Percentiles rank a stretch among this genome's conserved stretches.
phyloP scores from a whole-genome alignment of 2,113 vertebrate species.

The Catagonus wagneri region DNA sequence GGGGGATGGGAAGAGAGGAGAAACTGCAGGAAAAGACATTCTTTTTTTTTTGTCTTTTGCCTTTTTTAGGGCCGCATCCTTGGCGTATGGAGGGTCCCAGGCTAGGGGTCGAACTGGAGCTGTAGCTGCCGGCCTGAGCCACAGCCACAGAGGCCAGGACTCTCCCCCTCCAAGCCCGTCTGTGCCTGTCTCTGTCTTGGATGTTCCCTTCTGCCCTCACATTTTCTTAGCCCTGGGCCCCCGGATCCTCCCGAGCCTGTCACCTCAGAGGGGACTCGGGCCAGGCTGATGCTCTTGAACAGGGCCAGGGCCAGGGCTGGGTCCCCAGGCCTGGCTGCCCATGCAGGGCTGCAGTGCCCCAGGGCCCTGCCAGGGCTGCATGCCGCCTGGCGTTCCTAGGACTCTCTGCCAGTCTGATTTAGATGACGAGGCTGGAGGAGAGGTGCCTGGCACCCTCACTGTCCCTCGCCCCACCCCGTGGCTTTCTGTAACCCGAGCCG shows the following conservation, averaged over 20 bases:
- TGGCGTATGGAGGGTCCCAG: too few relatives aligned
- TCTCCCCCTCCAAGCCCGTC: neutral
- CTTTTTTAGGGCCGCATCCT: too few relatives aligned
- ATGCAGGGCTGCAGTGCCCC: constrained; percentile 47
- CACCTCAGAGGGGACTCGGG: neutral
- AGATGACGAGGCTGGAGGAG: neutral
- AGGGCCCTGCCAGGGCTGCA: constrained; percentile 63
- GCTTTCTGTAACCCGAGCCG: neutral
- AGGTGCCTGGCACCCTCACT: neutral
- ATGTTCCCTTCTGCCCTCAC: neutral
- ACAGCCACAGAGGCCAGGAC: neutral
- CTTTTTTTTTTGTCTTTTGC: neutral
- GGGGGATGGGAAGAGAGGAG: constrained; percentile 1
- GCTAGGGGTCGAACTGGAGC: too few relatives aligned
- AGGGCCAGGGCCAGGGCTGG: neutral
- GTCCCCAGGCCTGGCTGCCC: neutral
- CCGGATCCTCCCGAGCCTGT: neutral
- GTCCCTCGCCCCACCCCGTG: accelerated
- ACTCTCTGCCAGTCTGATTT: constrained; percentile 49
- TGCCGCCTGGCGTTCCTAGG: constrained; percentile 43
- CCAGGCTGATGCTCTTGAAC: neutral
- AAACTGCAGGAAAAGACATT: constrained; percentile 39
- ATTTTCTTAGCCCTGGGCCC: neutral
- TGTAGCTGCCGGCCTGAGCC: too few relatives aligned
- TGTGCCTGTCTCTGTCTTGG: neutral